phyloP scores from a whole-genome alignment of 2,113 vertebrate species.

The Rissa tridactyla region DNA sequence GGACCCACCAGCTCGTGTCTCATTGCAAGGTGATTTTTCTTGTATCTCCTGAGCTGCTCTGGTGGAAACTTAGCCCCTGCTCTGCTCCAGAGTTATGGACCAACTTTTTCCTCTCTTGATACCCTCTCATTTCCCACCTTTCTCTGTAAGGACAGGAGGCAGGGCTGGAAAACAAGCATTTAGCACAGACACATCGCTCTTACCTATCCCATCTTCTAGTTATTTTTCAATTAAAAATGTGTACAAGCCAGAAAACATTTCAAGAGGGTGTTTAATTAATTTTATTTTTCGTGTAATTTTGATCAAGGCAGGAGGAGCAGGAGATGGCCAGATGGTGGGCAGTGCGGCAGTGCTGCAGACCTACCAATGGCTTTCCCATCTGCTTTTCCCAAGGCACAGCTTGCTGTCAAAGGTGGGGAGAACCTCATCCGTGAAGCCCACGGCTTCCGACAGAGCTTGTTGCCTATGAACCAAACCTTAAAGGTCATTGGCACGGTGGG shows the following conservation, averaged over 20 bases:
- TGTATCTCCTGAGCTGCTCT: not conserved
- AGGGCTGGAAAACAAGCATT: not conserved
- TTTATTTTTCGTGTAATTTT: not conserved
- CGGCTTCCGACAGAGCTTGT: not conserved
- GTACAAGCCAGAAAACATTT: not conserved
- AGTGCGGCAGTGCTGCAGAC: not conserved
- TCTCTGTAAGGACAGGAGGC: not conserved
- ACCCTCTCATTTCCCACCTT: not conserved
- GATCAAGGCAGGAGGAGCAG: not conserved
- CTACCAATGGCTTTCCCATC: not conserved
- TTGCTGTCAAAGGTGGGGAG: not conserved
- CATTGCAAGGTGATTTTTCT: not conserved
- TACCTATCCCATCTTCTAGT: not conserved
- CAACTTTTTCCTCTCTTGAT: not conserved
- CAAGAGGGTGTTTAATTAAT: not conserved
- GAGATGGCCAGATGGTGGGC: not conserved
- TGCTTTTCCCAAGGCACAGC: not conserved
- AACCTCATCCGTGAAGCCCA: not conserved
- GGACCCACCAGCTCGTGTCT: not conserved
- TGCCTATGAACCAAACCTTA: not conserved
- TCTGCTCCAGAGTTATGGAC: not conserved
- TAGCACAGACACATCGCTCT: not conserved
- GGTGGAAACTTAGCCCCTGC: not conserved
- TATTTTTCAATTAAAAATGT: not conserved
- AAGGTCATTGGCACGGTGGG: not conserved